Evolutionary conservation across 2,113 vertebrate genomes (phyloP).

Genomic region (Herpetotheres cachinnans): DNA sequence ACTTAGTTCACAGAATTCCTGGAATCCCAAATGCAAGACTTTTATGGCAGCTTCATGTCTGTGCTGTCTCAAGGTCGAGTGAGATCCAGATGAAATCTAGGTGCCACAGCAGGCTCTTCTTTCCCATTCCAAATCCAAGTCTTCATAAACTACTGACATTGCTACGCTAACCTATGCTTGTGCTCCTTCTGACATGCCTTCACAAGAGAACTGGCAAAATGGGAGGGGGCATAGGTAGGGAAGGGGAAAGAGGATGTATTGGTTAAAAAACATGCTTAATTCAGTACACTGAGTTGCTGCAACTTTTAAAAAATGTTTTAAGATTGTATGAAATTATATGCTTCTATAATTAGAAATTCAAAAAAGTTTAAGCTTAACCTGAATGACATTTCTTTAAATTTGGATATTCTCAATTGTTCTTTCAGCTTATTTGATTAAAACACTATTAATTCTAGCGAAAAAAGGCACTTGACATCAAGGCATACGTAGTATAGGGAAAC

Average conservation of each 20-base stretch:
- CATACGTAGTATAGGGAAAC: background rate
- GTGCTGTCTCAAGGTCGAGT: background rate
- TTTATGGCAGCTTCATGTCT: background rate
- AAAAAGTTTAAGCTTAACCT: background rate
- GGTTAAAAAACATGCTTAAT: background rate
- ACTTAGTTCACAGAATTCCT: background rate
- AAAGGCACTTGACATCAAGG: background rate
- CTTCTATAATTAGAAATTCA: background rate
- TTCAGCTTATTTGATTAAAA: background rate
- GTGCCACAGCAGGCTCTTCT: background rate
- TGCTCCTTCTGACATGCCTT: background rate
- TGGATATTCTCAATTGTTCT: background rate
- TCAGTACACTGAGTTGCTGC: background rate
- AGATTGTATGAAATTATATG: background rate
- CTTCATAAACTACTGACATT: background rate
- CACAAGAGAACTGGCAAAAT: background rate
- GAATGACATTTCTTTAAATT: background rate
- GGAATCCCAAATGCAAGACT: background rate
- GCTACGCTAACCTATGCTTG: fast-evolving
- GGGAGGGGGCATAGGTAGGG: background rate
- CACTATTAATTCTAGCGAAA: background rate
- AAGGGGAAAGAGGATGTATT: background rate
- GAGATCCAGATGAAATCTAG: background rate
- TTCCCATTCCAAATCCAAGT: background rate
- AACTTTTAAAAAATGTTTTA: background rate